Evolutionary conservation across 2,113 vertebrate species (phyloP), one percentile per base, ranked within the genome.

Genomic region (Nematolebias whitei): DNA sequence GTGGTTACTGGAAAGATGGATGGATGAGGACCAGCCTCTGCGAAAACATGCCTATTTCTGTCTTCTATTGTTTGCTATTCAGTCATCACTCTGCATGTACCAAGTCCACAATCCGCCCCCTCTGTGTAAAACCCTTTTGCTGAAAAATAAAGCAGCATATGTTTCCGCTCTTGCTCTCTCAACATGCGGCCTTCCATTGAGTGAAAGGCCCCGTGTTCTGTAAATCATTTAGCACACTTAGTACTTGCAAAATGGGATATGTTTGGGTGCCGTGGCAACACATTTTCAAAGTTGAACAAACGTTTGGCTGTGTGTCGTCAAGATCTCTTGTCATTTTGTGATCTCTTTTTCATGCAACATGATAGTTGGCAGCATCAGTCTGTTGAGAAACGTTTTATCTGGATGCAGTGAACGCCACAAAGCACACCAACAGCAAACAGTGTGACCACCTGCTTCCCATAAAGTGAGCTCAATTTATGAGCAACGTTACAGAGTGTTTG

Each of bases 1-100:
- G 74, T 84, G 79, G 68, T 84, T 81, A 78, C 74, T 63, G 13
- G 20, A 9, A 26, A 80, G 77, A 89, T 82, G 75, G 77, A 86
- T 88, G 63, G 32, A 84, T 70, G 59, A 49, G 16, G 76, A 79
- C 74, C 83, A 71, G 74, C 75, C 56, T 5, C 58, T 71, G 66
- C 73, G 79, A 82, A 69, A 85, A 83, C 83, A 87, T 61, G 60
- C 82, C 84, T 90, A 90, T 90, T 90, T 91, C 83, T 76, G 84
- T 87, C 78, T 22, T 54, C 83, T 68, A 86, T 91, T 89, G 88
- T 91, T 86, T 57, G 54, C 38, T 14, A 18, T 41, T 41, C 19
- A 83, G 76, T 87, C 85, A 68, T 76, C 82, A 39, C 66, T 67
- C 76, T 84, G 70, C 75, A 48, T 64, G 70, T 9, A 74, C 64